Conservation (phyloP, 2,113 vertebrate genomes). For the Nesoenas mayeri region DNA sequence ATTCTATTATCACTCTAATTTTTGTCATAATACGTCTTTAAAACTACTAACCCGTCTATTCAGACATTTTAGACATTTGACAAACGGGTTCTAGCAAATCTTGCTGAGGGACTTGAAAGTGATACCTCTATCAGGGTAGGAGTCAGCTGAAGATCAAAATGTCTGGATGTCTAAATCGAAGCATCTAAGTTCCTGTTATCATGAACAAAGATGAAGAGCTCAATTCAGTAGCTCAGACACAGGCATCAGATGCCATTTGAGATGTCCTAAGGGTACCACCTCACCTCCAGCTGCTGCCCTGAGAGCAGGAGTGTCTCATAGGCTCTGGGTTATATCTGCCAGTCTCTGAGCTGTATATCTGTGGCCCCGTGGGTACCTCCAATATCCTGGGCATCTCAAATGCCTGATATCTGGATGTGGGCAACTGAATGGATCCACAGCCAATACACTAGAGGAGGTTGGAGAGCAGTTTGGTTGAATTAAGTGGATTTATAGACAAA, state of each 20-base stretch:
- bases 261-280: not conserved
- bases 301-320: rapidly evolving
- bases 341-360: rapidly evolving
- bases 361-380: not conserved
- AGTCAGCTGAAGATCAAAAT: not conserved
- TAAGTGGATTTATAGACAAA: not conserved
- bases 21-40: not conserved
- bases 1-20: not conserved
- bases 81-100: not conserved
- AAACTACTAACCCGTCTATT: not conserved
- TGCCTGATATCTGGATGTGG: not conserved
- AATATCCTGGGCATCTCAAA: not conserved
- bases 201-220: not conserved
- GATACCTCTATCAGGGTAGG: not conserved
- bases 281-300: not conserved
- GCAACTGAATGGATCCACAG: not conserved
- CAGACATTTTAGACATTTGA: not conserved
- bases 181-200: not conserved
- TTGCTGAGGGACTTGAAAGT: not conserved
- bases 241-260: not conserved
- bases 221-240: not conserved
- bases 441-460: not conserved
- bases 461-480: not conserved
- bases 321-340: not conserved
- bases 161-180: not conserved